Conservation (phyloP, 2,888 invertebrate species). For the Gandaritis pyraliata region DNA sequence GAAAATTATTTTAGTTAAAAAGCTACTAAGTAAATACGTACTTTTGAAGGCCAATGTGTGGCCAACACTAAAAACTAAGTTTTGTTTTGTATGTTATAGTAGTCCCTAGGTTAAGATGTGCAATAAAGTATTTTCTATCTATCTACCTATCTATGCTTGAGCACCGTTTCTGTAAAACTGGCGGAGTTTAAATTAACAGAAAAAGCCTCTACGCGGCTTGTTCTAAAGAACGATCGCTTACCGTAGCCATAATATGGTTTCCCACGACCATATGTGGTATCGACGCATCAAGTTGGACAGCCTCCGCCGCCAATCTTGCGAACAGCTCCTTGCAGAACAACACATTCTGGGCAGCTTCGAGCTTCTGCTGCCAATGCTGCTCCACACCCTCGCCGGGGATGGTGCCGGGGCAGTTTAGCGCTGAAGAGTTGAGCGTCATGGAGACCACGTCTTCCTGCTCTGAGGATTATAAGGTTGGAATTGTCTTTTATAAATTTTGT, state of each 20-base stretch:
- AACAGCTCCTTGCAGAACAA: constrained; percentile 98
- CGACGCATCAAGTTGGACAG: constrained; percentile 95
- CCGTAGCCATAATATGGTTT: constrained; percentile 98
- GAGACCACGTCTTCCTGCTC: constrained; percentile 96
- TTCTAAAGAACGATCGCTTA: no score
- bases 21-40: neutral
- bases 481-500: constrained; percentile 21
- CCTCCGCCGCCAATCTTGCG: constrained; percentile 96
- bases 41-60: no score
- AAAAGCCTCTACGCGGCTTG: no score
- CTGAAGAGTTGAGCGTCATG: constrained; percentile 91
- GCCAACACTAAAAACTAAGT: no score
- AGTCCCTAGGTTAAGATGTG: no score
- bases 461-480: constrained; percentile 56
- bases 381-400: constrained; percentile 86
- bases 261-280: constrained; percentile 99
- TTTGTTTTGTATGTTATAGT: no score
- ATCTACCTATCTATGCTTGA: no score
- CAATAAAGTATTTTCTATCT: no score
- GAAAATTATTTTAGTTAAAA: no score
- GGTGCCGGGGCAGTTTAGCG: constrained; percentile 87
- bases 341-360: constrained; percentile 99
- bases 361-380: constrained; percentile 96
- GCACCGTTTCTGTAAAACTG: no score
- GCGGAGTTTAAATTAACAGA: no score